Evolutionary conservation across 2,797 vertebrate genomes (phyloP), one percentile per base, ranked within the genome.

Genomic region (Sylvilagus floridanus): DNA sequence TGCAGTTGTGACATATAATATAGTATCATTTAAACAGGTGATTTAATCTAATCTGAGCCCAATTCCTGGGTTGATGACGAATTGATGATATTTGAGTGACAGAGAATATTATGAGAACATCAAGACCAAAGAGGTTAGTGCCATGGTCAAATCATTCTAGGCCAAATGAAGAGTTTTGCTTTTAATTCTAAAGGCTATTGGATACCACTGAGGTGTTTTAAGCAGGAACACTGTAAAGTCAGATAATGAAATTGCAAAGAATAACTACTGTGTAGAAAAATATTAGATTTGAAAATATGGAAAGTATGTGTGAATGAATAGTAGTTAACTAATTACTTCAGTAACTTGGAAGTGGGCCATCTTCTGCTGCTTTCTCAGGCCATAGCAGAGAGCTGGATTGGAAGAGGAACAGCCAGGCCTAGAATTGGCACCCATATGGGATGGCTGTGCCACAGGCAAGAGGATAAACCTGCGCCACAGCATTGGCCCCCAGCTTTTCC

Each of bases 141-240:
- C 5, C 32, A 8, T 89, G 47, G 2, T 22, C 62, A 82, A 17
- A 50, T 82, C 7, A 71, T 76, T 95, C 5, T 60, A 65, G 22
- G 5, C 16, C 28, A 32, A 30, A 72, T 35, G 90, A 63, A 86
- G 22, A 52, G 1, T 62, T 85, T 91, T 78, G 11, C 26, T 95
- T 95, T 81, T 89, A 75, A 93, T 71, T 95, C 52, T 84, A 62
- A 84, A 88, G 84, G 14, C 32, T 72, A 14, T 37, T 28, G 13
- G 7, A 19, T 28, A 66, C 24, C 30, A 62, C 2, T 17, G 28
- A 66, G 68, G 14, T 42, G 22, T 63, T 88, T 92, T 60, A 54
- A 88, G 66, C 22, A 78, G 35, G 63, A 47, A 50, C 66, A 6
- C 17, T 14, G 19, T 89, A 65, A 88, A 19, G 9, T 91, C 42